Base-by-base conservation (phyloP, 2,797 vertebrate genomes). In the Erpetoichthys calabaricus region DNA sequence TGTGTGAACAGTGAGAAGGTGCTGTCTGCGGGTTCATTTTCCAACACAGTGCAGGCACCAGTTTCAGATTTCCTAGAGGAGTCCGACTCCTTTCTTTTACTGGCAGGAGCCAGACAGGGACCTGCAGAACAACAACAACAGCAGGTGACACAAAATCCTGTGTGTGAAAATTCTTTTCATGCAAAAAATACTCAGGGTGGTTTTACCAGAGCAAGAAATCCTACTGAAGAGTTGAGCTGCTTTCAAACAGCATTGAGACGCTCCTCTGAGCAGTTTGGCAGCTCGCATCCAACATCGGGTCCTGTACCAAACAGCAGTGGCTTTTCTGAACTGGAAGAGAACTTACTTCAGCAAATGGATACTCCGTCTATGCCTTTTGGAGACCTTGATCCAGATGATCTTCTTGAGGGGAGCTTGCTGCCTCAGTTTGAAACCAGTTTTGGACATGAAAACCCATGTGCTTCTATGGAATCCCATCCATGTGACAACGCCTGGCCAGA, bases 371-470 rank as follows among this genome's bases (percentile, higher is more conserved):
- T 83, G 69, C 82, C 87, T 6, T 89, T 97, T 70, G 89, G 88
- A 49, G 87, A 79, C 57, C 82, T 98, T 63, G 90, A 89, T 60
- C 85, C 90, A 0, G 89, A 89, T 49, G 87, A 92, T 72, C 90
- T 98, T 57, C 80, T 97, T 65, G 94, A 86, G 58, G 92, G 93
- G 69, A 86, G 83, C 57, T 85, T 99, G 4, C 77, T 98, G 64
- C 90, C 92, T 4, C 90, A 95, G 62, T 89, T 98, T 3, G 92
- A 93, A 63, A 90, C 90, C 60, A 70, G 86, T 0, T 87, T 95
- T 70, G 89, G 83, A 69, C 91, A 92, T 63, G 82, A 85, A 61
- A 75, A 73, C 71, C 77, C 84, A 63, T 76, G 52, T 6, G 49
- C 25, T 25, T 25, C 25, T 25, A 25, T 25, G 81, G 60, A 81